Base-by-base conservation (phyloP, 2,888 invertebrate species). In the Serrognathus titanus region DNA sequence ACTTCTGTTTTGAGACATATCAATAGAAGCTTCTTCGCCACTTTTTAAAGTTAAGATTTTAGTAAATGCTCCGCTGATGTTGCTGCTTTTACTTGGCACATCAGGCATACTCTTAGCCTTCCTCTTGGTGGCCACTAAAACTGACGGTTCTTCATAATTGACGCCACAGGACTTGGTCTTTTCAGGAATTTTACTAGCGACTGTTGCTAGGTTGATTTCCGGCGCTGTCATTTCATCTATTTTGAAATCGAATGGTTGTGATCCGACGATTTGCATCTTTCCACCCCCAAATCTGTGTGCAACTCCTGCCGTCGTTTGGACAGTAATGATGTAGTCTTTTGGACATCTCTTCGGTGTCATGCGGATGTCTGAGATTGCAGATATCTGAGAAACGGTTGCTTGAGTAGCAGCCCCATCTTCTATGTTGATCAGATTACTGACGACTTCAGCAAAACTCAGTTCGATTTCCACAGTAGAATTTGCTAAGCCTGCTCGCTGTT, bases 381-480 rank as follows among this genome's bases (percentile, higher is more conserved):
- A 58, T 45, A 7, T 7, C 13, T 20, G 20, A 12, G 51, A 52
- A 12, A 48, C n/a, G 9, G 38, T 41, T 2, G 11, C n/a, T 3
- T 16, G 43, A 31, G 20, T 7, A 11, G 37, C 46, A 3, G 57
- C 50, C 7, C 53, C 57, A 16, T 53, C 53, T 40, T 51, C 50
- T 7, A 57, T 50, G 6, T 53, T 24, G 10, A 57, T 40, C 10
- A 57, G n/a, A 2, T 53, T 57, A 38, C 57, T 53, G 12, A 45
- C 50, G 36, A 57, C 46, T 31, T 57, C 49, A 11, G 54, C 49
- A 43, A 54, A 49, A 43, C 49, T 54, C 24, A 54, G 43, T 12
- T 49, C 48, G 35, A 54, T 54, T 45, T 54, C 54, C 11, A 54
- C 35, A 16, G 11, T 37, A 36, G 48, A 48, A 49, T 54, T 49